Base-by-base conservation (phyloP, 37 sponge, comb jelly and placozoan species). In the Eunapius fragilis region DNA sequence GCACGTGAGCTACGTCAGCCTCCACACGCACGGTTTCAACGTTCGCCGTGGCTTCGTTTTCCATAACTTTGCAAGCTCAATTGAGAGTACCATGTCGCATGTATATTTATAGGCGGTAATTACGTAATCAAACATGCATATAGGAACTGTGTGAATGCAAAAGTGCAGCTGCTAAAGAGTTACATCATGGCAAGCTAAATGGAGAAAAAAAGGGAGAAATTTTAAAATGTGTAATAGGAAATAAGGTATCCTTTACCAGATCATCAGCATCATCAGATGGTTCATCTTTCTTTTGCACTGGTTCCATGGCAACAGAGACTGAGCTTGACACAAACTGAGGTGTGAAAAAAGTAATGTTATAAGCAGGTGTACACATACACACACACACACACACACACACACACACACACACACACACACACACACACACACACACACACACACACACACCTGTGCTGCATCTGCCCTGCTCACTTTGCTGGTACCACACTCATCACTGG, bases 101-200 rank as follows among this genome's bases (percentile, higher is more conserved):
- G n/a, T n/a, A n/a, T n/a, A n/a, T n/a, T n/a, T n/a, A n/a, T n/a
- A n/a, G n/a, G n/a, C n/a, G n/a, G n/a, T n/a, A n/a, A n/a, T n/a
- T n/a, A n/a, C n/a, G n/a, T n/a, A n/a, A n/a, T n/a, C n/a, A n/a
- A n/a, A n/a, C n/a, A n/a, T n/a, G n/a, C n/a, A n/a, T n/a, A n/a
- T n/a, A n/a, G n/a, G n/a, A 72, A 72, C 74, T 34, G 25, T 72
- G 22, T 33, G 32, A 33, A 58, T 58, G 58, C 58, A 19, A 58
- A 58, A 58, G 58, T 58, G n/a, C 58, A 35, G 72, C 33, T 22
- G 67, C 10, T 38, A 23, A 34, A n/a, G n/a, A 19, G 67, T 84
- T 45, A 92, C 93, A 92, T 92, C 93, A 92, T 92, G 13, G 85
- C 93, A 23, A 92, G 89, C 93, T 92, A 77, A 47, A 80, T 2